Conservation (phyloP, 2,113 vertebrate genomes). For the Leptocoma aspasia region DNA sequence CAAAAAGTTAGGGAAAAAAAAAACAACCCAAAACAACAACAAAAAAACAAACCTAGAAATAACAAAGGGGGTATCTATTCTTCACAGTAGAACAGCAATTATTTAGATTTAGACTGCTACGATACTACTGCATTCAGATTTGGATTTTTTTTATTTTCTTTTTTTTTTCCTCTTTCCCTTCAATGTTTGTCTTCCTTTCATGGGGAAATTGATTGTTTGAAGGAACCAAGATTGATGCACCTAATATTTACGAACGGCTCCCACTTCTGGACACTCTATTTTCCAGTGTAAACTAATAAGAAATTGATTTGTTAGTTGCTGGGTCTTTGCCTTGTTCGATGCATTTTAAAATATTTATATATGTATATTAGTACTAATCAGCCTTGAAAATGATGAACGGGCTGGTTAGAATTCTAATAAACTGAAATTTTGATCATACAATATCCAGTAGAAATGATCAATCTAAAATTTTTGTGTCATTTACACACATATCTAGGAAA, state of each 20-base stretch:
- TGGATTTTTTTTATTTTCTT: fast-evolving
- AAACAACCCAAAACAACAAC: not conserved
- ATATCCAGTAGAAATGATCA: not conserved
- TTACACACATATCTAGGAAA: not conserved
- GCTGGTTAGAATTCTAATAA: not conserved
- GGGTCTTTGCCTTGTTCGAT: not conserved
- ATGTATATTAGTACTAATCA: conserved; percentile 39
- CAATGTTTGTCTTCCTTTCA: conserved; percentile 16
- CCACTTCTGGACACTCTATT: conserved; percentile 37
- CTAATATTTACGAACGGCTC: conserved; percentile 16
- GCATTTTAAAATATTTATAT: conserved; percentile 47
- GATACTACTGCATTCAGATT: not conserved
- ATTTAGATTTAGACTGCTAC: not conserved
- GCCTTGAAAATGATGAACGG: conserved; percentile 5
- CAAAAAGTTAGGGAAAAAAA: not conserved
- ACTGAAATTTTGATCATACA: not conserved
- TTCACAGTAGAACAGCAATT: not conserved
- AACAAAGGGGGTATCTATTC: not conserved
- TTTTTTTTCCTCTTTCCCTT: not conserved
- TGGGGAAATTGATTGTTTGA: conserved; percentile 39
- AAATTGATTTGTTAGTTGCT: conserved; percentile 40
- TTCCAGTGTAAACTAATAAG: conserved; percentile 45
- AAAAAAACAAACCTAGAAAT: too few relatives aligned
- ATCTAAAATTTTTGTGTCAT: not conserved
- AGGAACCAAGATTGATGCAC: conserved; percentile 38